These are phyloP conservation scores for Chromoteleia sp. DNA, from an alignment of 2,888 invertebrate species.

Conservation along the genomic window DNA sequence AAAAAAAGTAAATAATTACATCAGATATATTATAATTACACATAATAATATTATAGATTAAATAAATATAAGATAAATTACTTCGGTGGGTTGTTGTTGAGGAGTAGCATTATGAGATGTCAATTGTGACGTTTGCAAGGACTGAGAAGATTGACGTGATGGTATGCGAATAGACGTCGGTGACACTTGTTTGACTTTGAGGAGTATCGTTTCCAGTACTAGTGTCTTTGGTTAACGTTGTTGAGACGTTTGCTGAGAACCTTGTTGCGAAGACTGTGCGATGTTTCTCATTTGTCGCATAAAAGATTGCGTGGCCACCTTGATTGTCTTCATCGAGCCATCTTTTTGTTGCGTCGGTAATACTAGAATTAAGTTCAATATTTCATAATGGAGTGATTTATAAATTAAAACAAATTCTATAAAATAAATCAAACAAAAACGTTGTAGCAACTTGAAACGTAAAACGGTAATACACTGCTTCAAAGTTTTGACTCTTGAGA, in stretches of 20 bases:
- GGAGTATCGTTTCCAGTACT: constrained; percentile 81
- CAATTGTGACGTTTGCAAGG: constrained; percentile 74
- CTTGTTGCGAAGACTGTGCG: constrained; percentile 69
- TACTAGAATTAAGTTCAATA: constrained; percentile 70
- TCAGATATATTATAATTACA: background rate
- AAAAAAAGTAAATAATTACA: constrained; percentile 10
- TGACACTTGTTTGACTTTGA: constrained; percentile 82
- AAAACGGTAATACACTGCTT: constrained; percentile 23
- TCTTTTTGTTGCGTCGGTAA: constrained; percentile 74
- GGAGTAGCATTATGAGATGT: constrained; percentile 70
- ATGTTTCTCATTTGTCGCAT: constrained; percentile 80
- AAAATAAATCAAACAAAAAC: background rate
- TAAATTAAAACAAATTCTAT: background rate
- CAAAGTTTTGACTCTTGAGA: constrained; percentile 37
- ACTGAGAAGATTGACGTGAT: constrained; percentile 74
- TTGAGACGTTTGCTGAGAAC: constrained; percentile 72
- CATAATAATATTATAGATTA: background rate
- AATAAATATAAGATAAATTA: constrained; percentile 60
- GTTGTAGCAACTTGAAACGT: background rate
- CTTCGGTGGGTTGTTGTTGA: constrained; percentile 81
- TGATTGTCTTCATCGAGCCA: constrained; percentile 77
- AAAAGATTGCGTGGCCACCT: constrained; percentile 79
- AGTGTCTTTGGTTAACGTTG: constrained; percentile 81
- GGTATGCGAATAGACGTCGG: constrained; percentile 82
- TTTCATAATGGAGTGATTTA: no score